phyloP scores from a whole-genome alignment of 2,888 invertebrate species.

The Andrena camellia region DNA sequence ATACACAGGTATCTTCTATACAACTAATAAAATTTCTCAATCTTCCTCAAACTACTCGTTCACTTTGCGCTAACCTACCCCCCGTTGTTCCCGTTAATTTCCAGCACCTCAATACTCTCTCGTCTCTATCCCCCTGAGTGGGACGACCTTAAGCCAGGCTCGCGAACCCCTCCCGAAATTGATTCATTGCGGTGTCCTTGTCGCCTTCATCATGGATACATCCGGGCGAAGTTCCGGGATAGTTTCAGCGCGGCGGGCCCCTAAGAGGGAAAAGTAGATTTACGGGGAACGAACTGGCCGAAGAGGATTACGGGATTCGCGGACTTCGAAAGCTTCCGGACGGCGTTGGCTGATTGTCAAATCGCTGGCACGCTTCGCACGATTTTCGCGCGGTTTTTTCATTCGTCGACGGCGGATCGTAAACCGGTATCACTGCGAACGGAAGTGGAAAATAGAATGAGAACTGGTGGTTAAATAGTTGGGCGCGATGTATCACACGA shows the following conservation, averaged over 20 bases:
- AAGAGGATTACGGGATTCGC: constrained; percentile 55
- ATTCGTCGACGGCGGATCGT: background rate
- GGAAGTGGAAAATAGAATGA: background rate
- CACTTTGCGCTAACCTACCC: background rate
- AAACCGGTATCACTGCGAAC: constrained; percentile 1
- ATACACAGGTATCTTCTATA: too few relatives aligned
- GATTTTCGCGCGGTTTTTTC: constrained; percentile 13
- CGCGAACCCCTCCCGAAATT: constrained; percentile 21
- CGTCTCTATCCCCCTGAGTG: background rate
- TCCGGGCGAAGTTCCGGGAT: constrained; percentile 48
- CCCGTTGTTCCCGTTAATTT: constrained; percentile 23
- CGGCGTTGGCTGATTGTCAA: constrained; percentile 33
- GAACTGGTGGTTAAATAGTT: constrained; percentile 4
- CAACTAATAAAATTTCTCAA: background rate
- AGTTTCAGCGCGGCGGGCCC: constrained; percentile 35
- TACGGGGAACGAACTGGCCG: constrained; percentile 61
- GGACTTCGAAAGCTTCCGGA: constrained; percentile 5
- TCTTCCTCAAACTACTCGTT: background rate
- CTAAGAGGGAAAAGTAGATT: constrained; percentile 61
- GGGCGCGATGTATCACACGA: constrained; percentile 6
- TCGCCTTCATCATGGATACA: constrained; percentile 39
- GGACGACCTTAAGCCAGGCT: constrained; percentile 14
- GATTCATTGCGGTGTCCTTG: constrained; percentile 60
- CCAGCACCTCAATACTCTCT: constrained; percentile 9
- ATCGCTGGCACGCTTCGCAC: constrained; percentile 22